These are phyloP conservation scores for Lagopus leucura DNA, from an alignment of 2,113 vertebrate species.

Conservation along the genomic window DNA sequence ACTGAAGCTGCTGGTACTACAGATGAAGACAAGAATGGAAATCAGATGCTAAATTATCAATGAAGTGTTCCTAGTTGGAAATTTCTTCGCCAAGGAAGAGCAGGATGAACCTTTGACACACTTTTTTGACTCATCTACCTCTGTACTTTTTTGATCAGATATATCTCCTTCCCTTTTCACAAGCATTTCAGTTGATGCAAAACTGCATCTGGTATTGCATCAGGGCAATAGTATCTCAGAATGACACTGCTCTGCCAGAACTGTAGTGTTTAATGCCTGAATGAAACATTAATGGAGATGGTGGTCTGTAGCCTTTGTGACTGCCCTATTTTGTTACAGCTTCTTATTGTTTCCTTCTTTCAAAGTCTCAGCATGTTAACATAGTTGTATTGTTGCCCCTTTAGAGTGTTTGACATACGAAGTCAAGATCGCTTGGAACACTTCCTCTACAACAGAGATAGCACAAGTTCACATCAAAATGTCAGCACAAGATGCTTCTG, in stretches of 20 bases:
- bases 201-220: background rate
- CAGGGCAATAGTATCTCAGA: background rate
- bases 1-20: background rate
- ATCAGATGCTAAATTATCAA: background rate
- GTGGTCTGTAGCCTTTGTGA: background rate
- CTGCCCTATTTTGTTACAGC: background rate
- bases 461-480: background rate
- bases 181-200: background rate
- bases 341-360: background rate
- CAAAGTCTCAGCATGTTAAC: background rate
- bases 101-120: background rate
- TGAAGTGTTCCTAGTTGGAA: background rate
- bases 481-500: background rate
- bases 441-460: background rate
- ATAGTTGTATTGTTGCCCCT: background rate
- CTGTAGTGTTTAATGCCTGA: background rate
- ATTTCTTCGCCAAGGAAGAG: background rate
- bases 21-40: background rate
- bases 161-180: background rate
- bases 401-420: background rate
- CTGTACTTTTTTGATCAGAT: background rate
- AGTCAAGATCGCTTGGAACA: background rate
- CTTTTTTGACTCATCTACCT: background rate
- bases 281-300: background rate
- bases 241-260: background rate